These are phyloP conservation scores for Zoanthus sansibaricus DNA, from an alignment of 92 coral and sea anemone genomes.

Conservation along the genomic window DNA sequence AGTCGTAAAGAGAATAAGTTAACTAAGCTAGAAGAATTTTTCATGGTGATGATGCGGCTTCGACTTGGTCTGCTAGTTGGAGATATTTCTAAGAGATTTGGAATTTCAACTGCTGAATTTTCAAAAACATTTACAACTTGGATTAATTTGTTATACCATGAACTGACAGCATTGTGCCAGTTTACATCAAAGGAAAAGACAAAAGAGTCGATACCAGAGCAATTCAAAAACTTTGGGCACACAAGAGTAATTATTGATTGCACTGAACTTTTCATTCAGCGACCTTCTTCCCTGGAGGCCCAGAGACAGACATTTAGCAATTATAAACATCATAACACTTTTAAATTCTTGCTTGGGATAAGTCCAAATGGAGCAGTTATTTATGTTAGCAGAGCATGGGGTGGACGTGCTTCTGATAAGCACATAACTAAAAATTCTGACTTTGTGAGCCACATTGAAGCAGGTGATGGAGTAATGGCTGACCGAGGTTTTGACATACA, in stretches of 20 bases:
- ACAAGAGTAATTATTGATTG: background rate
- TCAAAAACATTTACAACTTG: slow-evolving; percentile 30
- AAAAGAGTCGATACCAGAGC: too few species aligned
- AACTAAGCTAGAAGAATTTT: slow-evolving; percentile 18
- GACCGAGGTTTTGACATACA: slow-evolving; percentile 19
- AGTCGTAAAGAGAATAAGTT: slow-evolving; percentile 17
- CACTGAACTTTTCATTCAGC: background rate
- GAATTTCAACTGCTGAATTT: slow-evolving; percentile 36
- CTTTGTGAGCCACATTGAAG: slow-evolving; percentile 6
- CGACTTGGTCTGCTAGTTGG: slow-evolving; percentile 25
- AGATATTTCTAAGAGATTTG: slow-evolving; percentile 37
- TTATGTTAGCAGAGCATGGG: slow-evolving; percentile 15
- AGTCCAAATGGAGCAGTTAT: slow-evolving; percentile 9
- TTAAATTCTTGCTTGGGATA: slow-evolving; percentile 6
- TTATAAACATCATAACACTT: background rate
- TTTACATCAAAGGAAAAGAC: background rate
- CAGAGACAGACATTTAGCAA: slow-evolving; percentile 22
- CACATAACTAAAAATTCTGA: slow-evolving; percentile 23
- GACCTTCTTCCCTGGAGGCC: background rate
- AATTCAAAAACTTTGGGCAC: background rate
- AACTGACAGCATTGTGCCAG: slow-evolving; percentile 27
- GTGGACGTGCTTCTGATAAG: slow-evolving; percentile 38
- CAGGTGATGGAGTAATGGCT: slow-evolving; percentile 33
- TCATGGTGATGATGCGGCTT: slow-evolving; percentile 37
- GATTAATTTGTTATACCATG: slow-evolving; percentile 43